Base-by-base conservation (phyloP, 2,113 vertebrate species). In the Perca schrenkii region DNA sequence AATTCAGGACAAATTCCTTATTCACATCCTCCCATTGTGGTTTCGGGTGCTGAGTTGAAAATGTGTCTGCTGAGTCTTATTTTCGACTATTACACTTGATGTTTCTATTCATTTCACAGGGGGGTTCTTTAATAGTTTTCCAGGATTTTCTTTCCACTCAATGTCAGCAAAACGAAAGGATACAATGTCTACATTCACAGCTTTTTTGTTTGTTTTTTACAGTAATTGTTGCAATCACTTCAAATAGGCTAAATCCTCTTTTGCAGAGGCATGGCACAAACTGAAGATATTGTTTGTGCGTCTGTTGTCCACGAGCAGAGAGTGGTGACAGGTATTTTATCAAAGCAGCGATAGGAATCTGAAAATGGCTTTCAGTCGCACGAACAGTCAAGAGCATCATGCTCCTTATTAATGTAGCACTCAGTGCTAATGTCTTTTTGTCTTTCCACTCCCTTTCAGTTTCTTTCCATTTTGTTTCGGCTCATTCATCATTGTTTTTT, bases 351-450 rank as follows among this genome's bases (percentile, higher is more conserved):
- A 93, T 84, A 85, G 68, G 67, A 82, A 88, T 84, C 85, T 77
- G 14, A 80, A 87, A 88, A 88, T 63, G 78, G 63, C 88, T 92
- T 73, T 83, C 84, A 77, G 84, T 71, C 50, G 63, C 61, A 54
- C 64, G 76, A 74, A 79, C 77, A 67, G 77, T 86, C 86, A 62
- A 83, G 80, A 90, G 84, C 82, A 54, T 80, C 74, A 72, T 88
- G 69, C 53, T 74, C 49, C 82, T 86, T 87, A 89, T 88, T 92
- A 87, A 90, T 89, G 89, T 69, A 74, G 87, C 87, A 65, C 83
- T 92, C 73, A 19, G 60, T 70, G 65, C 85, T 88, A 85, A 93
- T 92, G 87, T 77, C 50, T 81, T 90, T 90, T 81, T 78, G 83
- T 90, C 73, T 83, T 80, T 78, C 58, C 77, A 11, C 36, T 76